A percentile compares a stretch with the other conserved stretches of the same genome.
phyloP scores from a whole-genome alignment of 2,888 invertebrate genomes.

The Cetonia aurata region DNA sequence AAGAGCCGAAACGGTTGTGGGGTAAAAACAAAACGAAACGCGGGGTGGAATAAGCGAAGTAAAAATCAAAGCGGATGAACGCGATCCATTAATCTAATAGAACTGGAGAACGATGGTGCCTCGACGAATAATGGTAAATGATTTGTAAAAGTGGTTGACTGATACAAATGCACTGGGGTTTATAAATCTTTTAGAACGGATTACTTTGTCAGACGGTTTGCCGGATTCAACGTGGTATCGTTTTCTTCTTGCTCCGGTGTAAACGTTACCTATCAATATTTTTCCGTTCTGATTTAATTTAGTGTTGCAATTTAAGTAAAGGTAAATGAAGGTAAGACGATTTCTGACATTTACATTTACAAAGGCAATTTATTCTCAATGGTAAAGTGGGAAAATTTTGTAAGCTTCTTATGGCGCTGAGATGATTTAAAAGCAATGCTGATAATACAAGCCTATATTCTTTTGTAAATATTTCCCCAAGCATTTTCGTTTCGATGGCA shows the following conservation, averaged over 20 bases:
- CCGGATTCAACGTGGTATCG: constrained; percentile 10
- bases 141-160: constrained; percentile 45
- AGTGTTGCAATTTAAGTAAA: constrained; percentile 19
- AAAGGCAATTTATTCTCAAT: neutral
- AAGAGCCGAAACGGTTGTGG: neutral
- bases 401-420: neutral
- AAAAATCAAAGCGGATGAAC: constrained; percentile 22
- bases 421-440: too few species aligned
- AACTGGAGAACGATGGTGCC: constrained; percentile 23
- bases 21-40: constrained; percentile 12
- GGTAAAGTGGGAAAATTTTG: neutral
- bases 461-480: too few species aligned
- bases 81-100: constrained; percentile 30
- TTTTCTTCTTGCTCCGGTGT: constrained; percentile 19
- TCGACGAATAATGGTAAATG: constrained; percentile 34
- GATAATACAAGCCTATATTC: too few species aligned
- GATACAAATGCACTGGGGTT: constrained; percentile 42
- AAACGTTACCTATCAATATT: constrained; percentile 32
- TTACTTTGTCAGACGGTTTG: constrained; percentile 36
- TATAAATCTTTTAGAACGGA: constrained; percentile 44
- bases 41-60: neutral
- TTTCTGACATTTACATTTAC: neutral
- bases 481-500: too few species aligned
- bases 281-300: constrained; percentile 30
- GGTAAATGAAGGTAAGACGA: neutral